A percentile compares a stretch with the other conserved stretches of the same genome.
phyloP scores from a whole-genome alignment of 2,113 vertebrate genomes.

The Marcusenius ussheri region DNA sequence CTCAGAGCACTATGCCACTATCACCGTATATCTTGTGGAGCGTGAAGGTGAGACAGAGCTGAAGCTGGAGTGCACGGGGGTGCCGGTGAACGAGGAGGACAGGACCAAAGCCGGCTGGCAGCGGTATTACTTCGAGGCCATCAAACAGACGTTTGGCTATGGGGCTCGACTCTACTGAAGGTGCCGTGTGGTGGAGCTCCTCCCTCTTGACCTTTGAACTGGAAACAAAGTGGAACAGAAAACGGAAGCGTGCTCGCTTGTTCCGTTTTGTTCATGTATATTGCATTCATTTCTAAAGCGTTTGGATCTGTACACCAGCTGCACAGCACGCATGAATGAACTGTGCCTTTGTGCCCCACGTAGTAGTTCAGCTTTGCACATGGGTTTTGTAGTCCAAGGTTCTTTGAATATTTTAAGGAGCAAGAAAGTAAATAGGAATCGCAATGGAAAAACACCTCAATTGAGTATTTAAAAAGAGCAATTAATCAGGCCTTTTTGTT shows the following conservation, averaged over 20 bases:
- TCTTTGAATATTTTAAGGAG: background rate
- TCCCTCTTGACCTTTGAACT: conserved; percentile 9
- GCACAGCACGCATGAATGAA: conserved; percentile 3
- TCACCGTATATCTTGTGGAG: conserved; percentile 66
- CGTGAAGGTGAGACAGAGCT: conserved; percentile 71
- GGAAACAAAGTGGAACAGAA: background rate
- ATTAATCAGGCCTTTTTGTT: background rate
- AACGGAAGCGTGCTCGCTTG: background rate
- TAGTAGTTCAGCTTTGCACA: background rate
- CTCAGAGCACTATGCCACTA: conserved; percentile 71
- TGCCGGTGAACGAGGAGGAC: conserved; percentile 75
- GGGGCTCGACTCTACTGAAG: conserved; percentile 72
- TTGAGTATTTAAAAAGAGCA: background rate
- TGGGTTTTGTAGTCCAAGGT: background rate
- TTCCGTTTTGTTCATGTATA: background rate
- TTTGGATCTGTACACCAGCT: background rate
- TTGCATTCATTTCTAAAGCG: background rate
- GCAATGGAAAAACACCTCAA: background rate
- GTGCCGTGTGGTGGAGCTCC: background rate
- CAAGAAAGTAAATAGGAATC: background rate
- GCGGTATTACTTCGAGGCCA: conserved; percentile 80
- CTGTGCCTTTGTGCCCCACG: background rate
- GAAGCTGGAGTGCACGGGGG: conserved; percentile 65
- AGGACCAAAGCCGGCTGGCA: conserved; percentile 78
- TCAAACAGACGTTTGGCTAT: conserved; percentile 85